Percentiles rank a stretch among this genome's conserved stretches.
Evolutionary conservation across 2,797 vertebrate genomes (phyloP).

Genomic region (Cyprinodon diabolis): DNA sequence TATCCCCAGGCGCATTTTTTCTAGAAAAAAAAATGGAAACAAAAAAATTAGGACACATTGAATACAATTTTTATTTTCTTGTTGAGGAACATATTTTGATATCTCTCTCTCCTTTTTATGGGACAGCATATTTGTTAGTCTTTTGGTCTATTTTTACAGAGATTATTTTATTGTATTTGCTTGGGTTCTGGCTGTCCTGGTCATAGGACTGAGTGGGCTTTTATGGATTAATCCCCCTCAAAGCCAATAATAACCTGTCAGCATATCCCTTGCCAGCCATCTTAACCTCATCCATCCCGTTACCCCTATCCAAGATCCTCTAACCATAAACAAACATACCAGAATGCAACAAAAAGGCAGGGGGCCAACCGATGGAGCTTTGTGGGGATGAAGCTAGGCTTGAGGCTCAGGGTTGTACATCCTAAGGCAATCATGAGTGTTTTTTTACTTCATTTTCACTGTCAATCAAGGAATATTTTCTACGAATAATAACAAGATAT

Average conservation of each 20-base stretch:
- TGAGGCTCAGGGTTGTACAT: conserved; percentile 40
- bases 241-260: conserved; percentile 87
- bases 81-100: conserved; percentile 51
- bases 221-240: conserved; percentile 84
- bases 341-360: conserved; percentile 63
- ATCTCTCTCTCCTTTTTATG: conserved; percentile 35
- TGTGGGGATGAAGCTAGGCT: conserved; percentile 58
- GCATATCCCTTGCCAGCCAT: conserved; percentile 76
- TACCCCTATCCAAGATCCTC: conserved; percentile 43
- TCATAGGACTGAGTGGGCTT: conserved; percentile 76
- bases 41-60: conserved; percentile 76
- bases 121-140: conserved; percentile 42
- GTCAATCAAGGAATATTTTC: conserved; percentile 28
- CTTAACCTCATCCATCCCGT: conserved; percentile 38
- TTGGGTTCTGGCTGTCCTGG: conserved; percentile 70
- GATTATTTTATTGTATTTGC: conserved; percentile 83
- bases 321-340: conserved; percentile 65
- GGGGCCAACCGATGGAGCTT: conserved; percentile 47
- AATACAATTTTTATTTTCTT: conserved; percentile 49
- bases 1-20: conserved; percentile 69
- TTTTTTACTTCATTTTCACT: conserved; percentile 16
- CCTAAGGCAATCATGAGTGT: conserved; percentile 54
- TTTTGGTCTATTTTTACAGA: conserved; percentile 73
- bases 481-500: background rate
- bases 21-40: conserved; percentile 30